These are phyloP conservation scores for Asarcornis scutulata DNA, from an alignment of 2,113 vertebrate species.

Conservation along the genomic window DNA sequence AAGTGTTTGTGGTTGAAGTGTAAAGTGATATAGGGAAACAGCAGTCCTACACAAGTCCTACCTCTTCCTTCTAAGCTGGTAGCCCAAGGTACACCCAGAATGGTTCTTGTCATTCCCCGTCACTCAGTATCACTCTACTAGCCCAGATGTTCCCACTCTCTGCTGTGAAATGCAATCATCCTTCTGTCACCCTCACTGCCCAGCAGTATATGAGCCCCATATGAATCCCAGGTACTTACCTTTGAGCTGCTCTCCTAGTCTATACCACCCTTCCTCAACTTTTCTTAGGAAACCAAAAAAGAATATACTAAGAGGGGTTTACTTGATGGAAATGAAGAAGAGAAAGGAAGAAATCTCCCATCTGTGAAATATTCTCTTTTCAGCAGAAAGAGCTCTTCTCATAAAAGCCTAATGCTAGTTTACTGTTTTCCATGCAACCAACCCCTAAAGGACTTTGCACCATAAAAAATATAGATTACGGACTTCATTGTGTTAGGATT, in stretches of 20 bases:
- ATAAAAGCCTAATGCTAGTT: not conserved
- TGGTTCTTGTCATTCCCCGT: not conserved
- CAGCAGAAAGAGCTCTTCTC: not conserved
- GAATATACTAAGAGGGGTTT: not conserved
- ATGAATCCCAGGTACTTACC: not conserved
- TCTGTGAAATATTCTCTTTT: not conserved
- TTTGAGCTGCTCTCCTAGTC: not conserved
- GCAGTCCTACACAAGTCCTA: not conserved
- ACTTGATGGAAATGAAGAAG: not conserved
- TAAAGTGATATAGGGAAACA: not conserved
- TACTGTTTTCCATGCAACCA: not conserved
- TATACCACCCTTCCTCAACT: not conserved
- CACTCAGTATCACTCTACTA: not conserved
- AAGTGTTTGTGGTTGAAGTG: not conserved
- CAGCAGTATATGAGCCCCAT: not conserved
- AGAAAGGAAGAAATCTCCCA: not conserved
- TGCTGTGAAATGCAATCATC: not conserved
- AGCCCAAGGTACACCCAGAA: not conserved
- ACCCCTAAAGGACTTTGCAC: not conserved
- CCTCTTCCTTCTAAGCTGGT: not conserved
- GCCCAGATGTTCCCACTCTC: not conserved
- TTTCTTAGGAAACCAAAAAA: not conserved
- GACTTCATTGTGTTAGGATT: not conserved
- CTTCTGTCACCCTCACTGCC: not conserved
- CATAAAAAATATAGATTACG: not conserved